These are phyloP conservation scores for Diadema setosum DNA, from an alignment of 35 echinoderm and acorn worm species.

Conservation along the genomic window DNA sequence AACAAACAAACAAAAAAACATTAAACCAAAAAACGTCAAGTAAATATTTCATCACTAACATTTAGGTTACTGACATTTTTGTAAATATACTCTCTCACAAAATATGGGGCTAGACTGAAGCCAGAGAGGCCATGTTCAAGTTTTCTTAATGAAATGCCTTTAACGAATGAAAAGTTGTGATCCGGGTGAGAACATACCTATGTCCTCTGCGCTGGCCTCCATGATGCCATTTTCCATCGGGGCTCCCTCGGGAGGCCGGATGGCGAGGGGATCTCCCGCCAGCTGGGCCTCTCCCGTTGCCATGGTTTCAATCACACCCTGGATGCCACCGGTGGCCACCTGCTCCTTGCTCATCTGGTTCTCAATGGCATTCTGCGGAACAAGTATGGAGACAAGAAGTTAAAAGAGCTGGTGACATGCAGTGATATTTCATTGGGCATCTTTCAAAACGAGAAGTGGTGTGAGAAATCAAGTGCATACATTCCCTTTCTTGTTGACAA, in stretches of 20 bases:
- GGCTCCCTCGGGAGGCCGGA: slow-evolving; percentile 53
- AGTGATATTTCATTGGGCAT: no score
- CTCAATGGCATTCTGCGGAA: slow-evolving; percentile 66
- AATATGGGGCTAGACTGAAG: neutral
- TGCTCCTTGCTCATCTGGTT: slow-evolving; percentile 71
- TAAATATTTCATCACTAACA: neutral
- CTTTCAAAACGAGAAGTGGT: no score
- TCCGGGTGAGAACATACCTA: neutral
- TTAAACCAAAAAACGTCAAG: no score
- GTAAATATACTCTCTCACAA: neutral
- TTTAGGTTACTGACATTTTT: neutral
- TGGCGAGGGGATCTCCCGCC: slow-evolving; percentile 69
- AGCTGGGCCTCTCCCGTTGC: slow-evolving; percentile 58
- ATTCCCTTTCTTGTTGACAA: no score
- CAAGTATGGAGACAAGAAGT: neutral
- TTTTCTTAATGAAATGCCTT: neutral
- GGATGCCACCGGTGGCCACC: neutral
- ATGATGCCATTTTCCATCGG: slow-evolving; percentile 10
- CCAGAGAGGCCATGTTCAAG: neutral
- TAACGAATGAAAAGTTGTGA: neutral
- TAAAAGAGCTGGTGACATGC: no score
- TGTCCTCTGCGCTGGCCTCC: neutral
- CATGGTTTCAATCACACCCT: slow-evolving; percentile 65
- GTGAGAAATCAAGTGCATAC: no score
- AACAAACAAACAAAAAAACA: no score